A percentile compares a stretch with the other conserved stretches of the same genome.
Conservation (phyloP, 2,888 invertebrate genomes). For the Eupithecia tripunctaria region DNA sequence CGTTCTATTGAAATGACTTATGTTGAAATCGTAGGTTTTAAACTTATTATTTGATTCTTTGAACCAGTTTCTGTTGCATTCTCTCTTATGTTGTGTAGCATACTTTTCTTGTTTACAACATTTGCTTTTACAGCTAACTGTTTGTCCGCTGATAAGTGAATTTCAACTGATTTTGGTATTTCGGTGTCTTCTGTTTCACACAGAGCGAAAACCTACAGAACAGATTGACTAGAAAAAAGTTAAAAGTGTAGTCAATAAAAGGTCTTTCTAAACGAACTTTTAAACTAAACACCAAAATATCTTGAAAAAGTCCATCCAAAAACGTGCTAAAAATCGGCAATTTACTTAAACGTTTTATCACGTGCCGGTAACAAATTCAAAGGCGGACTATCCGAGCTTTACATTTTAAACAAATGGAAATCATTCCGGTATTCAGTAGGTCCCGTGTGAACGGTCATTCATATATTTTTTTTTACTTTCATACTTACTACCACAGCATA, state of each 20-base stretch:
- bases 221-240: neutral
- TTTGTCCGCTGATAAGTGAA: neutral
- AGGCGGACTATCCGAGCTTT: constrained; percentile 50
- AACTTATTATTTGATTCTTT: too few relatives aligned
- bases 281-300: constrained; percentile 8
- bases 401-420: constrained; percentile 60
- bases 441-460: constrained; percentile 19
- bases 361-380: constrained; percentile 64
- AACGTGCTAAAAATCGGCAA: constrained; percentile 46
- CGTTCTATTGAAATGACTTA: too few relatives aligned
- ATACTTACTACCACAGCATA: too few relatives aligned
- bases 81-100: too few relatives aligned
- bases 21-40: too few relatives aligned
- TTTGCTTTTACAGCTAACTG: neutral
- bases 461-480: constrained; percentile 34
- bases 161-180: neutral
- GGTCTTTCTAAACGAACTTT: neutral
- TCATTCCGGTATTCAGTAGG: constrained; percentile 47
- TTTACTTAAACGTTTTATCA: constrained; percentile 59
- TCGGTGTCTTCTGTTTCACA: neutral
- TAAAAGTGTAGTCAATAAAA: neutral
- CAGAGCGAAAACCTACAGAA: neutral
- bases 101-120: too few relatives aligned
- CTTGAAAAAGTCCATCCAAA: constrained; percentile 16
- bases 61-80: too few relatives aligned